A percentile compares a stretch with the other conserved stretches of the same genome.
Evolutionary conservation across 92 coral and sea anemone genomes (phyloP).

Genomic region (Montipora capitata): DNA sequence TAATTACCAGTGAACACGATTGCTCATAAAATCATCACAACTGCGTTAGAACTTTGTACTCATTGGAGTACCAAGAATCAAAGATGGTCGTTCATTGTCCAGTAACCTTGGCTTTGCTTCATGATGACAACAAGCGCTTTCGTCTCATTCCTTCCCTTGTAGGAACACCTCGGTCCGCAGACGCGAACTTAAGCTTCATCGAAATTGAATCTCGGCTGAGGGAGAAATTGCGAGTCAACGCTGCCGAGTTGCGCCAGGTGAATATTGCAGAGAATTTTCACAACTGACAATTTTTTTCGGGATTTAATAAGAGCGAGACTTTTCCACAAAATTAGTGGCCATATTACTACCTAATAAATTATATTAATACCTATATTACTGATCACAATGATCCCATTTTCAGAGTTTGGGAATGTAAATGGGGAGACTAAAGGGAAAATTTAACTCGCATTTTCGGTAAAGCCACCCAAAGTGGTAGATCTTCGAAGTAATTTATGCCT

Average conservation of each 20-base stretch:
- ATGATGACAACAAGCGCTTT: conserved; percentile 2
- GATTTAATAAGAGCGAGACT: background rate
- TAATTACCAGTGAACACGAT: background rate
- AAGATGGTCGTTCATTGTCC: conserved; percentile 5
- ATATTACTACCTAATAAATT: too few relatives aligned
- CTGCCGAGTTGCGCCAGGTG: conserved; percentile 91
- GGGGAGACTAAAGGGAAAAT: background rate
- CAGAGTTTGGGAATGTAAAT: too few relatives aligned
- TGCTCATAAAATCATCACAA: background rate
- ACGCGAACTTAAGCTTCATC: conserved; percentile 80
- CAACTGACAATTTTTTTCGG: background rate
- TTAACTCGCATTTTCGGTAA: too few relatives aligned
- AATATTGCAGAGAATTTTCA: background rate
- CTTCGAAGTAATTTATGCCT: too few relatives aligned
- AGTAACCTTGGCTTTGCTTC: background rate
- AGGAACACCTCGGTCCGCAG: conserved; percentile 81
- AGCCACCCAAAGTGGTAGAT: too few relatives aligned
- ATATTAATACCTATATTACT: too few relatives aligned
- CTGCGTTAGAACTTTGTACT: too few relatives aligned
- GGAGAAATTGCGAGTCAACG: conserved; percentile 85
- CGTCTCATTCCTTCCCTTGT: conserved; percentile 7
- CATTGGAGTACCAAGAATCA: background rate
- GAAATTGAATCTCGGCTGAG: conserved; percentile 89
- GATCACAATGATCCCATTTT: too few relatives aligned
- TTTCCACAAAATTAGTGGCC: too few relatives aligned